Conservation (phyloP, 2,888 invertebrate genomes). For the Neuroscelio doddi region DNA sequence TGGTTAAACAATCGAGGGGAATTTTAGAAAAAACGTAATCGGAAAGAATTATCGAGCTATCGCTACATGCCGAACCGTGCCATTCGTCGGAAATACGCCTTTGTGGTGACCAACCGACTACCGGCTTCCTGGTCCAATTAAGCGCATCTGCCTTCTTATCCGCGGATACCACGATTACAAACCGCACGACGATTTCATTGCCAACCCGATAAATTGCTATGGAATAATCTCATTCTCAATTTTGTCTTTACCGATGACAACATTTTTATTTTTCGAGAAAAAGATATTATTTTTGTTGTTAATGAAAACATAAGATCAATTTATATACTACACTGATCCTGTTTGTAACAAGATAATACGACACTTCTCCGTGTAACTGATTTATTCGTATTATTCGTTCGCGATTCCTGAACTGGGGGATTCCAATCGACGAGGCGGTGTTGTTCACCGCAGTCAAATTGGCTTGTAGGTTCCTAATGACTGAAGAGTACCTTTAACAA, state of each 20-base stretch:
- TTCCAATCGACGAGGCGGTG: slow-evolving; percentile 2
- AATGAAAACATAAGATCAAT: too few relatives aligned
- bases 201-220: background rate
- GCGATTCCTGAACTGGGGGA: background rate
- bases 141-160: slow-evolving; percentile 49
- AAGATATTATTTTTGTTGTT: too few relatives aligned
- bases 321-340: too few relatives aligned
- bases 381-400: background rate
- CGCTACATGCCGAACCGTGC: slow-evolving; percentile 42
- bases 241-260: background rate
- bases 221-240: background rate
- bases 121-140: slow-evolving; percentile 57
- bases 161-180: slow-evolving; percentile 3
- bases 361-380: background rate
- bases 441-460: slow-evolving; percentile 12
- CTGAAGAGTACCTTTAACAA: slow-evolving; percentile 27
- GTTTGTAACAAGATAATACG: too few relatives aligned
- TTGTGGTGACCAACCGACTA: slow-evolving; percentile 38
- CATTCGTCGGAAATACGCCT: slow-evolving; percentile 41
- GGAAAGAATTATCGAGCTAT: slow-evolving; percentile 54
- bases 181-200: slow-evolving; percentile 16
- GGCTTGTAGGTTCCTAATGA: slow-evolving; percentile 21
- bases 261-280: background rate
- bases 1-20: slow-evolving; percentile 13
- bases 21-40: slow-evolving; percentile 45